Conservation (phyloP, 92 coral and sea anemone genomes). For the Micromussa lordhowensis region DNA sequence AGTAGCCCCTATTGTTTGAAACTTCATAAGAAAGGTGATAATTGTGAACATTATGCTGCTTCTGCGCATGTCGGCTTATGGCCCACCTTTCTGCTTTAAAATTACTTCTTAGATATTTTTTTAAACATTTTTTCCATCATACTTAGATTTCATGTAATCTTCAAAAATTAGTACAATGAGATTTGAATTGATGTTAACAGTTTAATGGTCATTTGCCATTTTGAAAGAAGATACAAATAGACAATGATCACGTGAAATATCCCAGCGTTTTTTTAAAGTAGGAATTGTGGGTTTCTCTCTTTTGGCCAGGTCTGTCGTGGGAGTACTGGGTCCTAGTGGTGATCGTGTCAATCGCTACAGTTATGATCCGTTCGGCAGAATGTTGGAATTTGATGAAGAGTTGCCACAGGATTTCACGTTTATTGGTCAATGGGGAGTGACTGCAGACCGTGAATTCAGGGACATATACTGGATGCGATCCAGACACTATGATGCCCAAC, state of each 20-base stretch:
- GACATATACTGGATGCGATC: slow-evolving; percentile 68
- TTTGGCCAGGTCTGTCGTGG: slow-evolving; percentile 58
- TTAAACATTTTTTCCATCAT: no score
- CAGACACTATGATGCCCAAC: slow-evolving; percentile 64
- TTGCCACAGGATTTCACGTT: slow-evolving; percentile 68
- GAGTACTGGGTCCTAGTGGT: slow-evolving; percentile 44
- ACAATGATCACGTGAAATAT: neutral
- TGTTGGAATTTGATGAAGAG: slow-evolving; percentile 37
- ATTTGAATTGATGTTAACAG: neutral
- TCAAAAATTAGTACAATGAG: neutral
- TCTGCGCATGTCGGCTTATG: no score
- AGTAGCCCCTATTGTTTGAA: no score
- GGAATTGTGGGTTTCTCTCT: neutral
- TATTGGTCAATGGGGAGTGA: slow-evolving; percentile 79
- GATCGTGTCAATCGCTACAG: slow-evolving; percentile 56
- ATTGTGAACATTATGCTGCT: no score
- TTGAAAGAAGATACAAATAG: no score
- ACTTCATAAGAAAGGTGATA: no score
- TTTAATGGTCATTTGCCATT: neutral
- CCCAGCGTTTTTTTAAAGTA: neutral
- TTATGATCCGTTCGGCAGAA: slow-evolving; percentile 69
- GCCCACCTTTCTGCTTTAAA: no score
- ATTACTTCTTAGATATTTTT: no score
- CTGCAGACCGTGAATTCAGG: slow-evolving; percentile 38
- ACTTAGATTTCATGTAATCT: neutral